Conservation (phyloP, 2,797 vertebrate genomes). For the Liasis olivaceus region DNA sequence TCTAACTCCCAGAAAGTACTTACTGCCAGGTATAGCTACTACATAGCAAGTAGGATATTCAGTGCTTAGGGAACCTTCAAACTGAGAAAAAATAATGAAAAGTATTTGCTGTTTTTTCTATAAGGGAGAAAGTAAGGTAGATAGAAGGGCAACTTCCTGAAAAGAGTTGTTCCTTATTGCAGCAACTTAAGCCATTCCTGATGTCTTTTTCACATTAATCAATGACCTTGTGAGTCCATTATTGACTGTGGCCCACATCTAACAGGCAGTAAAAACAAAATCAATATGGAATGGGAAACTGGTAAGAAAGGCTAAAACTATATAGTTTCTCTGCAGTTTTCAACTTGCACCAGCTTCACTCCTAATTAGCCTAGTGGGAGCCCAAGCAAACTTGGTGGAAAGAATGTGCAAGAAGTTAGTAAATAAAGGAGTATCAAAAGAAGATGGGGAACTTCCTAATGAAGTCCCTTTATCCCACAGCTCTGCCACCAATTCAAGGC, state of each 20-base stretch:
- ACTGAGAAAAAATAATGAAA: background rate
- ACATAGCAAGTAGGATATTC: background rate
- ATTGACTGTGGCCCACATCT: slow-evolving; percentile 37
- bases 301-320: slow-evolving; percentile 52
- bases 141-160: background rate
- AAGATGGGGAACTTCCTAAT: slow-evolving; percentile 18
- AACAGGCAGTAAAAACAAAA: slow-evolving; percentile 52
- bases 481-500: slow-evolving; percentile 15
- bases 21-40: background rate
- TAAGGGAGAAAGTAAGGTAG: background rate
- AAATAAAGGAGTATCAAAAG: slow-evolving; percentile 39
- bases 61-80: background rate
- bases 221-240: slow-evolving; percentile 56
- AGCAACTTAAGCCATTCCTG: slow-evolving; percentile 43
- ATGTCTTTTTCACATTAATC: slow-evolving; percentile 59
- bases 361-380: slow-evolving; percentile 43
- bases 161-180: slow-evolving; percentile 49
- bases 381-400: slow-evolving; percentile 44
- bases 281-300: slow-evolving; percentile 50
- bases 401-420: slow-evolving; percentile 30
- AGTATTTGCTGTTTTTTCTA: background rate
- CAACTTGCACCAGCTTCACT: slow-evolving; percentile 50
- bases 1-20: background rate
- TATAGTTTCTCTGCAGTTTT: slow-evolving; percentile 38
- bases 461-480: slow-evolving; percentile 36